Evolutionary conservation across 2,113 vertebrate genomes (phyloP), one percentile per base, ranked within the genome.

Genomic region (Dolichotis patagonum): DNA sequence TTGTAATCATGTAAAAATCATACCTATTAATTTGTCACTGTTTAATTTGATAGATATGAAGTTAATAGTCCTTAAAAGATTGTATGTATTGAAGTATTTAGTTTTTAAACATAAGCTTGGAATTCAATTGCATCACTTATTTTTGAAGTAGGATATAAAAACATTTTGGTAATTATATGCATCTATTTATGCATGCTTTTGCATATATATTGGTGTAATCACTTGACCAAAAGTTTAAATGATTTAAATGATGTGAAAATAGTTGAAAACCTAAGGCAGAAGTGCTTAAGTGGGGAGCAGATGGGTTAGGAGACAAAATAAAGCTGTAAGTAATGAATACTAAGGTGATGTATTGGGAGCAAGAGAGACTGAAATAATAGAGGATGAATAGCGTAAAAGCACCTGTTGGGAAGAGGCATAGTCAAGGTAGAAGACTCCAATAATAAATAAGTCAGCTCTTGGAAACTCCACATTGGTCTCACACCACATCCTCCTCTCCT

Each of bases 111-210:
- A 10, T 87, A 83, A 90, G 11, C 14, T 87, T 93, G 60, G 43
- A 69, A 41, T 85, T 85, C 30, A 49, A 73, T 56, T 38, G 3
- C 83, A 32, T 94, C 43, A 30, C 24, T 95, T 91, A 63, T 13
- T 95, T 97, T 83, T 52, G 88, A 94, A 93, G 38, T 60, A 87
- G 5, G 20, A 0, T 41, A 60, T 82, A 38, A 86, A 90, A 67
- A 38, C 22, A 91, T 88, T 86, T 38, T 75, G 41, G 75, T 77
- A 83, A 89, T 16, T 88, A 28, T 58, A 38, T 86, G 19, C 63
- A 85, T 38, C 12, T 82, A 52, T 60, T 75, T 82, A n/a, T 60
- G 19, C 52, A 95, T 93, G 93, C 38, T 20, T n/a, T 71, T 84
- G 62, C 41, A 78, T 80, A 54, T 63, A 28, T 41, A 26, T 71